Percentiles rank a stretch among this genome's conserved stretches.
Conservation (phyloP, 2,797 vertebrate species). For the Limnodromus scolopaceus region DNA sequence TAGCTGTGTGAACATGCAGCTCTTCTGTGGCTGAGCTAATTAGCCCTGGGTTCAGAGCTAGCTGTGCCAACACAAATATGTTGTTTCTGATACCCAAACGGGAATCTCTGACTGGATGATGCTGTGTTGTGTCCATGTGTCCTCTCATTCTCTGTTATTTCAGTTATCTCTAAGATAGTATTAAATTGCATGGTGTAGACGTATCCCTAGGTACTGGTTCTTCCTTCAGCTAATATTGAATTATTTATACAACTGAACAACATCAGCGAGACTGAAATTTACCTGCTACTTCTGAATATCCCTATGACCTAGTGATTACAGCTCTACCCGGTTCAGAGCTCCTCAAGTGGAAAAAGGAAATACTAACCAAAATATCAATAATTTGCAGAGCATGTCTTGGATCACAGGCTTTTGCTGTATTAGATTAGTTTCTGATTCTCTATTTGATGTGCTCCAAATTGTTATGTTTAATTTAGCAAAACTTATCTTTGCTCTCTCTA, state of each 20-base stretch:
- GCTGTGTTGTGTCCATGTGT: neutral
- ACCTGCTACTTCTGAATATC: neutral
- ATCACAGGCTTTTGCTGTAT: neutral
- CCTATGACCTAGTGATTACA: neutral
- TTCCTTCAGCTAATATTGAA: constrained; percentile 25
- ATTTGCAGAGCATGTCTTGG: neutral
- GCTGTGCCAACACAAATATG: neutral
- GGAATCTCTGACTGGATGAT: neutral
- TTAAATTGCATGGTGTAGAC: neutral
- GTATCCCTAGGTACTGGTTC: neutral
- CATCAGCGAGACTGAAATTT: neutral
- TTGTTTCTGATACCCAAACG: neutral
- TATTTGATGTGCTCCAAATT: constrained; percentile 10
- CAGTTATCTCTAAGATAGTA: neutral
- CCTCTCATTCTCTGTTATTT: neutral
- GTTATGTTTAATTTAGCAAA: constrained; percentile 44
- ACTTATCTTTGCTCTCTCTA: neutral
- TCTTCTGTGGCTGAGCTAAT: neutral
- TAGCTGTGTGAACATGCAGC: neutral
- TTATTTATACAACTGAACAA: constrained; percentile 43
- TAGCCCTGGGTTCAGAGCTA: neutral
- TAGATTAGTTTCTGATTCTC: constrained; percentile 26
- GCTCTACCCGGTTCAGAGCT: neutral
- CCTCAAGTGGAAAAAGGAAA: neutral
- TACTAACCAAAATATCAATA: constrained; percentile 11